A percentile compares a stretch with the other conserved stretches of the same genome.
phyloP scores from a whole-genome alignment of 2,888 invertebrate species.

The Endotricha flammealis region DNA sequence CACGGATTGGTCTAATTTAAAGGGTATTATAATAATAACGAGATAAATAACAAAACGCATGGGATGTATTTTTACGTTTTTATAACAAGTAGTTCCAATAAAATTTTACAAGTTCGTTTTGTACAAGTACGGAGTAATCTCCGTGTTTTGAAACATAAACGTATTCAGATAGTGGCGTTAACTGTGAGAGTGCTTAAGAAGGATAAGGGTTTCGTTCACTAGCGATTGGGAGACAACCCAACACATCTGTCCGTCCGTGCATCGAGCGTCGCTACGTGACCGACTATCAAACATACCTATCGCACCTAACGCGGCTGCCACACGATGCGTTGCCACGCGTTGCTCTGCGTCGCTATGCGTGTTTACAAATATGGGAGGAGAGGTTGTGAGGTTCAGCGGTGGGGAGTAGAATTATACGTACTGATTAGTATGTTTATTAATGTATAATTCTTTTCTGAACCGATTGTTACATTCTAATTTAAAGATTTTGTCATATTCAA shows the following conservation, averaged over 20 bases:
- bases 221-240: slow-evolving; percentile 24
- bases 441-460: too few relatives aligned
- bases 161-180: slow-evolving; percentile 49
- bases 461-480: too few relatives aligned
- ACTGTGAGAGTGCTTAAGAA: slow-evolving; percentile 45
- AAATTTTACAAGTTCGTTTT: slow-evolving; percentile 73
- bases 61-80: slow-evolving; percentile 60
- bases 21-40: slow-evolving; percentile 13
- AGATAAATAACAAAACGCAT: slow-evolving; percentile 28
- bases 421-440: too few relatives aligned
- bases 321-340: background rate
- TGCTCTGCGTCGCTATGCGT: too few relatives aligned
- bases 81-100: slow-evolving; percentile 76
- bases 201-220: slow-evolving; percentile 36
- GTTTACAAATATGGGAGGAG: too few relatives aligned
- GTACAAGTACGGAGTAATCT: slow-evolving; percentile 67
- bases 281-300: slow-evolving; percentile 14
- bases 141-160: slow-evolving; percentile 57
- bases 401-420: too few relatives aligned
- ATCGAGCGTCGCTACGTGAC: slow-evolving; percentile 46
- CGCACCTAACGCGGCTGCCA: slow-evolving; percentile 7
- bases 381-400: too few relatives aligned
- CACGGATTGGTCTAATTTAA: slow-evolving; percentile 26
- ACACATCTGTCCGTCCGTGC: slow-evolving; percentile 57
- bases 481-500: too few relatives aligned